Percentiles rank a stretch among this genome's conserved stretches.
phyloP scores from a whole-genome alignment of 2,113 vertebrate genomes.

The Urocynchramus pylzowi region DNA sequence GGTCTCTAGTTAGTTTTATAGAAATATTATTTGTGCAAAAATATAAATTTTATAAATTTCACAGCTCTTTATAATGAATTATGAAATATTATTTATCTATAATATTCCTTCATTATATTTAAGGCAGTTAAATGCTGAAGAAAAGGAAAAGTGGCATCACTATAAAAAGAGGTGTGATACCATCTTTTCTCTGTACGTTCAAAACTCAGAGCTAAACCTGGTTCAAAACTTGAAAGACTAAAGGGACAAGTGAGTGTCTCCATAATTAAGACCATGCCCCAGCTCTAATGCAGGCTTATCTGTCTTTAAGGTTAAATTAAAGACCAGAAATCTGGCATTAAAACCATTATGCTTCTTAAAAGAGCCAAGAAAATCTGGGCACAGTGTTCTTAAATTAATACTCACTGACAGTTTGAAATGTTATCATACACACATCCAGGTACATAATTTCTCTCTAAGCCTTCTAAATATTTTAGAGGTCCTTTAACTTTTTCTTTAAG shows the following conservation, averaged over 20 bases:
- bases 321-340: neutral
- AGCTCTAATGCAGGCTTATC: neutral
- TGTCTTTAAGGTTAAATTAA: neutral
- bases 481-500: neutral
- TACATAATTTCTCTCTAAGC: neutral
- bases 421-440: neutral
- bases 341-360: neutral
- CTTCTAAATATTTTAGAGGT: neutral
- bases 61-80: neutral
- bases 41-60: neutral
- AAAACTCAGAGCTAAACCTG: neutral
- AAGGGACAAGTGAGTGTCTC: neutral
- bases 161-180: neutral
- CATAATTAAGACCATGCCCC: neutral
- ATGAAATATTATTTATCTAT: neutral
- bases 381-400: neutral
- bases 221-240: neutral
- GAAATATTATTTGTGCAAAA: neutral
- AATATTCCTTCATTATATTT: neutral
- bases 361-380: neutral
- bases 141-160: neutral
- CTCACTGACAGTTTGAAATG: neutral
- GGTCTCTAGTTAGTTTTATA: neutral
- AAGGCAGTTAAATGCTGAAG: neutral
- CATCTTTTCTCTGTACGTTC: neutral